Conservation (phyloP, 2,113 vertebrate species). For the Planiliza haematocheilus region DNA sequence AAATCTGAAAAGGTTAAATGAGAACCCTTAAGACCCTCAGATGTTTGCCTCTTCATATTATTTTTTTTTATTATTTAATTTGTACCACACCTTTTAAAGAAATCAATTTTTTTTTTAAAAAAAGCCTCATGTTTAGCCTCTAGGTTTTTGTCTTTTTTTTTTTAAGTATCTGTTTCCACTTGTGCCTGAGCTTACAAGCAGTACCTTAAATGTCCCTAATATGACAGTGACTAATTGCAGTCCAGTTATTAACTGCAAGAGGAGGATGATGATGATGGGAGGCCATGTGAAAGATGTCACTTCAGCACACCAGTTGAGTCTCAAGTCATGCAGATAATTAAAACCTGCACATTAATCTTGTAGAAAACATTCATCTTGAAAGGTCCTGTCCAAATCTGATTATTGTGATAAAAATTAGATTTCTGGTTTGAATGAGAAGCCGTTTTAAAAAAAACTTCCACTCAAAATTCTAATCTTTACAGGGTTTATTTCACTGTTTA, state of each 20-base stretch:
- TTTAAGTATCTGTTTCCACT: constrained; percentile 25
- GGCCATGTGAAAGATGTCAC: constrained; percentile 52
- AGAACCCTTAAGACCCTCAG: constrained; percentile 71
- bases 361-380: background rate
- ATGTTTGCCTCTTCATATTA: constrained; percentile 40
- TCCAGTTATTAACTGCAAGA: constrained; percentile 56
- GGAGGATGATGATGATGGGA: constrained; percentile 54
- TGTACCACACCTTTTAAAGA: constrained; percentile 50
- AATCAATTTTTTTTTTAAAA: constrained; percentile 9
- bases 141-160: constrained; percentile 16
- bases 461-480: constrained; percentile 13
- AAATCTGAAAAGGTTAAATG: constrained; percentile 78
- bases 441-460: background rate
- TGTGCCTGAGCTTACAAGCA: constrained; percentile 2
- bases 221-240: constrained; percentile 69
- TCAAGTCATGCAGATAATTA: constrained; percentile 49
- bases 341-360: constrained; percentile 40
- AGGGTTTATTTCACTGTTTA: constrained; percentile 30
- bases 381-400: constrained; percentile 2
- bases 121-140: constrained; percentile 1
- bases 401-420: background rate
- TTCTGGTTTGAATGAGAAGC: constrained; percentile 12
- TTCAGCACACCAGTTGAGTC: constrained; percentile 60
- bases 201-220: constrained; percentile 49
- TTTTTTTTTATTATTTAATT: constrained; percentile 39